Evolutionary conservation across 1,140 invertebrate genomes (phyloP).

Genomic region (Reticulitermes speratus): DNA sequence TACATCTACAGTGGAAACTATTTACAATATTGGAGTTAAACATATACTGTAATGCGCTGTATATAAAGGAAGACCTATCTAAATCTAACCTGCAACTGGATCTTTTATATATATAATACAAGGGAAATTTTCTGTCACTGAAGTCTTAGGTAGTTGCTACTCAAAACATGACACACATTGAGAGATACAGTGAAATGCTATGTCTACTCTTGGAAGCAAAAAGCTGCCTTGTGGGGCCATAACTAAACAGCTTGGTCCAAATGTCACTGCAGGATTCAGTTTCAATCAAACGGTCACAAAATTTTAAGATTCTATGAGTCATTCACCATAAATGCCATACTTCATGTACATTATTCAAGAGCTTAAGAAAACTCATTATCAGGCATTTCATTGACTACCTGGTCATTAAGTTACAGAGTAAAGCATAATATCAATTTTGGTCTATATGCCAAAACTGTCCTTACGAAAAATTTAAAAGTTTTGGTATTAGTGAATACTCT

Average conservation of each 20-base stretch:
- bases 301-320: conserved; percentile 14
- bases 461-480: neutral
- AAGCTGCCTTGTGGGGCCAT: conserved; percentile 31
- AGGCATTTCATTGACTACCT: conserved; percentile 9
- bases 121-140: conserved; percentile 24
- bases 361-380: neutral
- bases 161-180: conserved; percentile 29
- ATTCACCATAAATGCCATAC: conserved; percentile 11
- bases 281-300: neutral
- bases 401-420: neutral
- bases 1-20: conserved; percentile 37
- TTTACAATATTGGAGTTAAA: conserved; percentile 35
- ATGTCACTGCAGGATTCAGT: conserved; percentile 8
- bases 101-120: conserved; percentile 28
- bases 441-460: conserved; percentile 3
- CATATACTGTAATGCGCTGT: conserved; percentile 29
- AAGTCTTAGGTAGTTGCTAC: conserved; percentile 28
- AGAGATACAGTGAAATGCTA: conserved; percentile 31
- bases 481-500: neutral
- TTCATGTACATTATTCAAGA: neutral
- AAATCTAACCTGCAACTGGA: conserved; percentile 28
- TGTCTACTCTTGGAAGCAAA: conserved; percentile 30
- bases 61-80: conserved; percentile 35
- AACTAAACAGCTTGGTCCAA: conserved; percentile 32
- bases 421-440: neutral